Evolutionary conservation across 2,113 vertebrate species (phyloP), one percentile per base, ranked within the genome.

Genomic region (Catagonus wagneri): DNA sequence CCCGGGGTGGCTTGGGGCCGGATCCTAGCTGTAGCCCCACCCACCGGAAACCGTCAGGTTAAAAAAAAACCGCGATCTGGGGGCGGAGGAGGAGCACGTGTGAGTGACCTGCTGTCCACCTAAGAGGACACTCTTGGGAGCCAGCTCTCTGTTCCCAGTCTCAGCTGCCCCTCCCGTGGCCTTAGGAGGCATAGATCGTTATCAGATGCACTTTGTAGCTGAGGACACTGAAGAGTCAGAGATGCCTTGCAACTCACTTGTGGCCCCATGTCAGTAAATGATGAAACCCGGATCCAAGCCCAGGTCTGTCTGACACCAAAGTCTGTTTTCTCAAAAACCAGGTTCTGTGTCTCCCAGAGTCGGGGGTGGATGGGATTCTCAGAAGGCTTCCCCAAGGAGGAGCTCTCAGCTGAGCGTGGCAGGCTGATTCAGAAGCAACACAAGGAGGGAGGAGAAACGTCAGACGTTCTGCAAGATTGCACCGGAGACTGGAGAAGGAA

Each of bases 71-170:
- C 4, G 2, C 25, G 50, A 63, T 44, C 3, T 6, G 1, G 76
- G 76, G 75, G 29, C 36, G 25, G 39, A 79, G 20, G 11, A 23
- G 9, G 29, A 50, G 1, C 14, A 0, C 2, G 19, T 50, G 25
- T 6, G 25, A 36, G 16, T 56, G 25, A 54, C 52, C 32, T 1
- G 2, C 25, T 16, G 7, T 60, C 54, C 34, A 22, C 11, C 22
- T 2, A 3, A 56, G 32, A 4, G 17, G 75, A 75, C 2, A 3
- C 1, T 2, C 9, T 34, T 25, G 4, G 61, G 22, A 60, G 19
- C 54, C 25, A 12, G 78, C 0, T 0, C 19, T 50, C 44, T 17
- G 1, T 2, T 7, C 0, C 17, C 15, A 39, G 13, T 32, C 5
- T 87, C 60, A 19, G 7, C 56, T 2, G 34, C 52, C 4, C 17